Evolutionary conservation across 1,140 invertebrate species (phyloP), one percentile per base, ranked within the genome.

Genomic region (Ephestia elutella): DNA sequence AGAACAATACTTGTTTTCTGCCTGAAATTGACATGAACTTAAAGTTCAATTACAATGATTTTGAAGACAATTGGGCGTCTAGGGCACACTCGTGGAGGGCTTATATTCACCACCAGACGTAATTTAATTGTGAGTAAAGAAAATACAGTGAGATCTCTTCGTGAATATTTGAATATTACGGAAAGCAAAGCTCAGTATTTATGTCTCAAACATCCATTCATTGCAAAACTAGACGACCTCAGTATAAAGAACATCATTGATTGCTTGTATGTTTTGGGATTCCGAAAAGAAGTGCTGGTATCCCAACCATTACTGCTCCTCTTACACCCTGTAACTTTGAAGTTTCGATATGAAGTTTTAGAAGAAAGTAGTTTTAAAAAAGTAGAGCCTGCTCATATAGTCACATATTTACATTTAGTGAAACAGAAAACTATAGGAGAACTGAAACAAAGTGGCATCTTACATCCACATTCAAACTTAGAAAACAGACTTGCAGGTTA

Each of bases 401-500:
- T 71, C 44, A 64, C 71, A 57, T 87, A 86, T 71, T 69, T 89
- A 59, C 56, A 62, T 57, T 20, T 88, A 59, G 56, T 89, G 0
- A 82, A 72, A 63, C 68, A 75, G 55, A 85, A 72, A 66, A 82
- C 70, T 21, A 75, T 89, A 38, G 68, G 59, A 49, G 63, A 85
- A 30, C 78, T 91, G 30, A 91, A 87, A 75, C 59, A 63, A 7
- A 17, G 32, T 38, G 56, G 65, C 35, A 53, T 74, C 19, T 75
- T 90, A 51, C 59, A 71, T 21, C 0, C 13, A 5, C 19, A 72
- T 19, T n/a, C 79, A 17, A 87, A 87, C 62, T 63, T 91, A 35
- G 80, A 86, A 66, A 74, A 86, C 60, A 87, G 68, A 65, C 65
- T 91, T 30, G 83, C 86, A 56, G 76, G 73, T 54, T 73, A 71